phyloP scores from a whole-genome alignment of 2,888 invertebrate species.

The Cenopis cana region DNA sequence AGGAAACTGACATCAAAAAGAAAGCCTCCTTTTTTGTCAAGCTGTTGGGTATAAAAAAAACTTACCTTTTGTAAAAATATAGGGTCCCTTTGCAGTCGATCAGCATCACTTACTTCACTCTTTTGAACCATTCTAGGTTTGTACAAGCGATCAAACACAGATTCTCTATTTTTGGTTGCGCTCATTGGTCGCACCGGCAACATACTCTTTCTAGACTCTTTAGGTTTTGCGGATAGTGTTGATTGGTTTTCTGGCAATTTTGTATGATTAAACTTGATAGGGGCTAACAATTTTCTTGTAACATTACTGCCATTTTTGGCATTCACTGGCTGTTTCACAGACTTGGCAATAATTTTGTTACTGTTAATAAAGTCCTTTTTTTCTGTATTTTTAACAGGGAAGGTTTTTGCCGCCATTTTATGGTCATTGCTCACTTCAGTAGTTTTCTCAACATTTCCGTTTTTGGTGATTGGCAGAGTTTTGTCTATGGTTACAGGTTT shows the following conservation, averaged over 20 bases:
- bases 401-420: not conserved
- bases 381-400: not conserved
- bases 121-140: constrained; percentile 64
- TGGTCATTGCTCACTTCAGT: not conserved
- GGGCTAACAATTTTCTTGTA: constrained; percentile 17
- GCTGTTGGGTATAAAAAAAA: no score
- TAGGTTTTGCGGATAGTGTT: constrained; percentile 40
- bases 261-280: constrained; percentile 24
- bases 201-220: constrained; percentile 51
- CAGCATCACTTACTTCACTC: constrained; percentile 52
- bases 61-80: constrained; percentile 62
- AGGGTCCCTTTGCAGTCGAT: constrained; percentile 62
- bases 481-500: constrained; percentile 25
- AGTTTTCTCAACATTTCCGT: not conserved
- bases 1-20: no score
- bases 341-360: constrained; percentile 28
- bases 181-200: constrained; percentile 47
- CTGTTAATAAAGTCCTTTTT: constrained; percentile 24
- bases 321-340: constrained; percentile 13
- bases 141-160: constrained; percentile 75
- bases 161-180: constrained; percentile 53
- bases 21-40: no score
- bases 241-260: constrained; percentile 41
- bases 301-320: constrained; percentile 2
- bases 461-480: constrained; percentile 1